These are phyloP conservation scores for Synanthedon myopaeformis DNA, from an alignment of 2,888 invertebrate genomes.

Conservation along the genomic window DNA sequence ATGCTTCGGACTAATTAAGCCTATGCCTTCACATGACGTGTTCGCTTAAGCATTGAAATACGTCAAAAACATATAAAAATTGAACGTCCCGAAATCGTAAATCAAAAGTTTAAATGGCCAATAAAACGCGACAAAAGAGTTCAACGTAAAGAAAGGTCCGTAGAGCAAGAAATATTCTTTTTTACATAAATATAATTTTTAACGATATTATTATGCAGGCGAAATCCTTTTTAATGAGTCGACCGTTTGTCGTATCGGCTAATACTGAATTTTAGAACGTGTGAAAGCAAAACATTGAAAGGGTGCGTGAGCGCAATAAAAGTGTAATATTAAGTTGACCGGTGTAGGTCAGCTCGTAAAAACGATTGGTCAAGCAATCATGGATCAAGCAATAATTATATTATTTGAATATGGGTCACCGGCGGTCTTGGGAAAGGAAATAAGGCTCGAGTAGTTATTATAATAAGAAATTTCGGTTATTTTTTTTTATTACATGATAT, in stretches of 20 bases:
- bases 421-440: slow-evolving; percentile 60
- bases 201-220: slow-evolving; percentile 56
- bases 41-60: background rate
- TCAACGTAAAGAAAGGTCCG: slow-evolving; percentile 3
- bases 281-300: slow-evolving; percentile 59
- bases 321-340: slow-evolving; percentile 33
- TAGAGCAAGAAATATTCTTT: background rate
- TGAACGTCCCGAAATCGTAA: slow-evolving; percentile 7
- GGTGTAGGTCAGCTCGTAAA: slow-evolving; percentile 46
- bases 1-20: slow-evolving; percentile 4
- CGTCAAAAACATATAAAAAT: slow-evolving; percentile 1
- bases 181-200: slow-evolving; percentile 47
- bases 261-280: slow-evolving; percentile 58
- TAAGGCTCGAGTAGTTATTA: slow-evolving; percentile 7
- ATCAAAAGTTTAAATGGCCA: slow-evolving; percentile 16
- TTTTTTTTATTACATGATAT: background rate
- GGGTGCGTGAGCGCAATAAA: slow-evolving; percentile 41
- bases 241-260: slow-evolving; percentile 47
- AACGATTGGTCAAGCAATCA: slow-evolving; percentile 62
- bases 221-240: slow-evolving; percentile 39
- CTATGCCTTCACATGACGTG: slow-evolving; percentile 1
- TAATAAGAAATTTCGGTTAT: background rate
- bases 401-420: slow-evolving; percentile 50
- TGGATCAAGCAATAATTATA: slow-evolving; percentile 39
- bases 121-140: slow-evolving; percentile 16